These are phyloP conservation scores for Morone chrysops DNA, from an alignment of 2,113 vertebrate species.

Conservation along the genomic window DNA sequence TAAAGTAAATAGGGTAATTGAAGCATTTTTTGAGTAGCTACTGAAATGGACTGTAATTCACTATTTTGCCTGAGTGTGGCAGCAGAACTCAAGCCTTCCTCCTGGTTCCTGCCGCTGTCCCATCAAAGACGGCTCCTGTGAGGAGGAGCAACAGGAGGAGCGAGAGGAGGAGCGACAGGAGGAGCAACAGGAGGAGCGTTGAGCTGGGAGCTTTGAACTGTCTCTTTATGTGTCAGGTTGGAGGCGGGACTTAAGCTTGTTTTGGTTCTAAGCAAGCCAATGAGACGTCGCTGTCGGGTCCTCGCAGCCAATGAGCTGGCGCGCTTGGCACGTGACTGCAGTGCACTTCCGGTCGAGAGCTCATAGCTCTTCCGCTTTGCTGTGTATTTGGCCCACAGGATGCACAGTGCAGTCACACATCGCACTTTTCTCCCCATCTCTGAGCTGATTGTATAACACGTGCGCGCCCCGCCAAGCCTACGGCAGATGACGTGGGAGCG, in stretches of 20 bases:
- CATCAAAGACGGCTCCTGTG: neutral
- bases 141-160: conserved; percentile 8
- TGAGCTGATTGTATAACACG: conserved; percentile 6
- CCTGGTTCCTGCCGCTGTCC: neutral
- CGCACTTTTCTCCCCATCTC: conserved; percentile 15
- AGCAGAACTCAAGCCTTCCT: conserved; percentile 67
- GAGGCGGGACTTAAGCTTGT: conserved; percentile 58
- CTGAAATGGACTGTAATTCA: conserved; percentile 46
- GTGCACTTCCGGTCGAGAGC: conserved; percentile 43
- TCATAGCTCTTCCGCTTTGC: conserved; percentile 4
- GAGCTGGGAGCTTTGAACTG: conserved; percentile 12
- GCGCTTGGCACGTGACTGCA: neutral
- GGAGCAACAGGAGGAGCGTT: conserved; percentile 7
- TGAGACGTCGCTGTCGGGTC: neutral
- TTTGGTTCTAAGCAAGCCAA: conserved; percentile 63
- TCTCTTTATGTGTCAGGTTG: neutral
- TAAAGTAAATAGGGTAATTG: neutral
- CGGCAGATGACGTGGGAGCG: conserved; percentile 51
- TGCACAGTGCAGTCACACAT: conserved; percentile 10
- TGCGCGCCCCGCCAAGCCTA: conserved; percentile 19
- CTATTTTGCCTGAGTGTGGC: conserved; percentile 74
- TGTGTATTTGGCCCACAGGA: neutral
- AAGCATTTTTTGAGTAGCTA: neutral
- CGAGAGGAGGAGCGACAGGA: neutral
- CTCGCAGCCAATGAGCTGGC: conserved; percentile 51